These are phyloP conservation scores for Apamea epomidion DNA, from an alignment of 2,888 invertebrate genomes.

Conservation along the genomic window DNA sequence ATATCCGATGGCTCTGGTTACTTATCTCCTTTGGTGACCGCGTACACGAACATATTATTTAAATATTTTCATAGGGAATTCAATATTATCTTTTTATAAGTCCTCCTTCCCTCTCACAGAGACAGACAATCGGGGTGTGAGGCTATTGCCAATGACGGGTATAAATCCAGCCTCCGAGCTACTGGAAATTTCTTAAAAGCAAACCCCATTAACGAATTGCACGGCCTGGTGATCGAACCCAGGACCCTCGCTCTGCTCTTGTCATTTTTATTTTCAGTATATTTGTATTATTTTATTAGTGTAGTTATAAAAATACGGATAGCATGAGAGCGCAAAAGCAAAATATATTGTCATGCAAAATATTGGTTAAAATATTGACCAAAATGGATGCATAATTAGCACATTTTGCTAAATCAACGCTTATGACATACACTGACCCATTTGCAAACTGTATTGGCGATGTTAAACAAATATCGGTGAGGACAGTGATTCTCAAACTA, in stretches of 20 bases:
- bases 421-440: conserved; percentile 45
- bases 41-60: no score
- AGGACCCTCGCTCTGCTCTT: background rate
- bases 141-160: background rate
- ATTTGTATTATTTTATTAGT: background rate
- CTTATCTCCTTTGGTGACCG: no score
- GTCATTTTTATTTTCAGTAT: background rate
- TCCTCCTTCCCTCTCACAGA: no score
- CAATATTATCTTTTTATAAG: background rate
- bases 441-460: conserved; percentile 28
- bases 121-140: background rate
- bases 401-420: conserved; percentile 56
- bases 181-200: background rate
- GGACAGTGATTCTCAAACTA: conserved; percentile 25
- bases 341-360: background rate
- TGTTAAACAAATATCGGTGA: conserved; percentile 50
- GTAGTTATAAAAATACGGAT: background rate
- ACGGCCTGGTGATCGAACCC: no score
- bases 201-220: background rate
- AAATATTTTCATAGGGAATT: background rate
- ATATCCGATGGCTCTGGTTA: no score
- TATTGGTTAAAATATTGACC: conserved; percentile 24
- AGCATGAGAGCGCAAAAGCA: background rate
- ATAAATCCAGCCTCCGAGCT: background rate
- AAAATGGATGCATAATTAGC: conserved; percentile 33